Conservation (phyloP, 1,140 invertebrate species). For the Ganaspis sp. region DNA sequence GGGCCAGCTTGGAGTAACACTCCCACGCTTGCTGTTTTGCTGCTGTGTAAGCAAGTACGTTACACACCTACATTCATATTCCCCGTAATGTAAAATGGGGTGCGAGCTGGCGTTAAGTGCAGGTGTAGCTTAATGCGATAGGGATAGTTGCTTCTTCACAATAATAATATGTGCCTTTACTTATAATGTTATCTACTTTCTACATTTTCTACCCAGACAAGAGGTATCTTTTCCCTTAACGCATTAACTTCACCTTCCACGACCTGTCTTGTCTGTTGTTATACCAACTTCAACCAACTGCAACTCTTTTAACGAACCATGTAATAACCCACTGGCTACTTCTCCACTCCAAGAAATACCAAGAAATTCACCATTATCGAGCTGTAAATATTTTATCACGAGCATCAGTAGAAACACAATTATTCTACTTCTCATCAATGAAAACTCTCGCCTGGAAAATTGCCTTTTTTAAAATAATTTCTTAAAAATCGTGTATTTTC, state of each 20-base stretch:
- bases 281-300: constrained; percentile 10
- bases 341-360: neutral
- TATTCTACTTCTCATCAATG: neutral
- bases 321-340: neutral
- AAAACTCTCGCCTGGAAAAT: too few relatives aligned
- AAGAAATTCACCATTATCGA: neutral
- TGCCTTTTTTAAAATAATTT: too few relatives aligned
- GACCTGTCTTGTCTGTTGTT: neutral
- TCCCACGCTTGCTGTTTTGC: neutral
- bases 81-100: neutral
- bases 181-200: neutral
- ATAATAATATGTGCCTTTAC: neutral
- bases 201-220: neutral
- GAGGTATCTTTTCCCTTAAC: neutral
- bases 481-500: too few relatives aligned
- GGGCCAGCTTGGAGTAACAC: constrained; percentile 18
- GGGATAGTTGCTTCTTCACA: neutral
- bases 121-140: constrained; percentile 25
- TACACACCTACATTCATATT: neutral
- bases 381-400: neutral
- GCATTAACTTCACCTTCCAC: neutral
- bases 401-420: too few relatives aligned
- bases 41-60: neutral
- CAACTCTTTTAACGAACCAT: constrained; percentile 9
- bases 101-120: constrained; percentile 1